Conservation (phyloP, 2,888 invertebrate genomes). For the Ochropleura plecta region DNA sequence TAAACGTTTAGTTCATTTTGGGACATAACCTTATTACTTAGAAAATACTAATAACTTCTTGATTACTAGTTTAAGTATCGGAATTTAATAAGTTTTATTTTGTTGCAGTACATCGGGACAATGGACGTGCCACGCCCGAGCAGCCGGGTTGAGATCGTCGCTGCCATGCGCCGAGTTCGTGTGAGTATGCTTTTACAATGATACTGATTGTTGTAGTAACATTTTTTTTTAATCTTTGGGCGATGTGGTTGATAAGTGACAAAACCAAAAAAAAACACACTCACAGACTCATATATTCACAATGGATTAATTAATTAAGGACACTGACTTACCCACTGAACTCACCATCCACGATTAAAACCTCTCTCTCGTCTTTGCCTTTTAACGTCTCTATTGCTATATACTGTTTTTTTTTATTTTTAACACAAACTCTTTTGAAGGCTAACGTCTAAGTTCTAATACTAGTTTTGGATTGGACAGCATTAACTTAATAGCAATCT, state of each 20-base stretch:
- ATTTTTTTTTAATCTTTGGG: neutral
- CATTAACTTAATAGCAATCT: neutral
- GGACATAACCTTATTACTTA: neutral
- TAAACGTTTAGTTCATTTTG: neutral
- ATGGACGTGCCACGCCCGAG: constrained; percentile 99
- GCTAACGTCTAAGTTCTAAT: neutral
- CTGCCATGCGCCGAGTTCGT: constrained; percentile 99
- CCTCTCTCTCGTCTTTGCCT: no score
- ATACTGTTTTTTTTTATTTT: neutral
- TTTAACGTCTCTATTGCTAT: neutral
- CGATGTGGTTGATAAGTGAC: no score
- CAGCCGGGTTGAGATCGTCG: constrained; percentile 99
- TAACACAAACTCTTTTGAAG: neutral
- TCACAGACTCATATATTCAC: constrained; percentile 1
- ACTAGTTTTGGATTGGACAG: neutral
- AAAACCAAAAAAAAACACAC: no score
- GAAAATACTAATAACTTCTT: neutral
- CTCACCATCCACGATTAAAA: no score
- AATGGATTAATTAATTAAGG: neutral
- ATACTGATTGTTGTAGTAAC: neutral
- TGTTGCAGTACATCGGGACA: constrained; percentile 98
- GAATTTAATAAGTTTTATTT: constrained; percentile 60
- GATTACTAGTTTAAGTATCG: neutral
- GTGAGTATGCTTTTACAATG: constrained; percentile 90
- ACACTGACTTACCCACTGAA: neutral